Evolutionary conservation across 2,113 vertebrate genomes (phyloP).

Genomic region (Rhipidura dahli): DNA sequence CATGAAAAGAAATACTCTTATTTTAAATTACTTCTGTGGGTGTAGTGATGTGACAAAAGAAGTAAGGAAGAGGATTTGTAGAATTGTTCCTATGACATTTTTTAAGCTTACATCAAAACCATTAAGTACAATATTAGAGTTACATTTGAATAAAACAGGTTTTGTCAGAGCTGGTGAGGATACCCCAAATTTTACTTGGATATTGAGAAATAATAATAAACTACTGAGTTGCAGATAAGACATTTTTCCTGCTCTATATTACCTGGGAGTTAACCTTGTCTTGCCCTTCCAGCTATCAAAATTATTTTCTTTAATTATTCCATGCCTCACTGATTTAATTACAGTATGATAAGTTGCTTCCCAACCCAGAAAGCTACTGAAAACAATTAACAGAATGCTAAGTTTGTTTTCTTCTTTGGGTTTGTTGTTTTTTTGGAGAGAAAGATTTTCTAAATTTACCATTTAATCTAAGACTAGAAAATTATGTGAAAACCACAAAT

Average conservation of each 20-base stretch:
- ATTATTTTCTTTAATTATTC: not conserved
- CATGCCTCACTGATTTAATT: not conserved
- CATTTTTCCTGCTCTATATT: not conserved
- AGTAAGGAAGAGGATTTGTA: not conserved
- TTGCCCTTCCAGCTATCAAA: not conserved
- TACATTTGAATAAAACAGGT: not conserved
- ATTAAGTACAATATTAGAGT: not conserved
- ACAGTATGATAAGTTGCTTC: not conserved
- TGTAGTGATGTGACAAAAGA: not conserved
- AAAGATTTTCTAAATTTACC: not conserved
- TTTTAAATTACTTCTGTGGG: not conserved
- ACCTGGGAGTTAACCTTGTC: not conserved
- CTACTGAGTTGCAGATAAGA: not conserved
- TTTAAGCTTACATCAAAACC: not conserved
- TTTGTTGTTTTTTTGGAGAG: not conserved
- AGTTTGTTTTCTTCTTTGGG: not conserved
- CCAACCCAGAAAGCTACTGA: not conserved
- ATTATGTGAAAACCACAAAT: not conserved
- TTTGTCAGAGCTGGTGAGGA: not conserved
- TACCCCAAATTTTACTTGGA: not conserved
- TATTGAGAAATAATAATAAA: not conserved
- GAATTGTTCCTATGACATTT: constrained; percentile 1
- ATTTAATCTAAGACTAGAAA: not conserved
- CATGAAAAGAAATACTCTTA: not conserved
- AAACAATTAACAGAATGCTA: not conserved